Conservation (phyloP, 2,888 invertebrate genomes). For the Polyommatus icarus region DNA sequence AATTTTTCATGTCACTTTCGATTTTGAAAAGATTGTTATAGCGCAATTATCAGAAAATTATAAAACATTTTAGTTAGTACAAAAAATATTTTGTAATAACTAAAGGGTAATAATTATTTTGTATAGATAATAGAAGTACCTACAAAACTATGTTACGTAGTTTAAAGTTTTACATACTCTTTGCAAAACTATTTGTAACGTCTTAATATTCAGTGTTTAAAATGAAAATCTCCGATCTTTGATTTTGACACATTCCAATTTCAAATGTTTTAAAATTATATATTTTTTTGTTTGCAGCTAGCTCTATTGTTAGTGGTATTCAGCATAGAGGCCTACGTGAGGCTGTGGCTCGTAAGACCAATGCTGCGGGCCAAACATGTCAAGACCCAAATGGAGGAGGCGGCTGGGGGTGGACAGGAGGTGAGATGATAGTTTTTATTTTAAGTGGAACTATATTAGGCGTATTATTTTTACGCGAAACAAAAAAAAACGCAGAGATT, state of each 20-base stretch:
- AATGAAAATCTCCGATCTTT: background rate
- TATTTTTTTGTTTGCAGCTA: conserved; percentile 77
- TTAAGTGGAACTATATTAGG: too few relatives aligned
- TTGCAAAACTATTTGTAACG: background rate
- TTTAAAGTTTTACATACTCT: background rate
- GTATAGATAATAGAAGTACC: too few relatives aligned
- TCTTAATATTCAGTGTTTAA: background rate
- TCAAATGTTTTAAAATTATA: conserved; percentile 17
- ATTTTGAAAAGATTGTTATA: too few relatives aligned
- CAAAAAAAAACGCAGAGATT: too few relatives aligned
- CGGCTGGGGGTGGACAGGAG: conserved; percentile 89
- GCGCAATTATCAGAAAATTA: too few relatives aligned
- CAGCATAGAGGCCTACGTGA: conserved; percentile 86
- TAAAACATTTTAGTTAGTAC: too few relatives aligned
- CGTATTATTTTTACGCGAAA: too few relatives aligned
- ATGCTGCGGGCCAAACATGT: conserved; percentile 86
- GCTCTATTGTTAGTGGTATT: conserved; percentile 83
- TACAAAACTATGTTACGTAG: background rate
- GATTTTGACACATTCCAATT: background rate
- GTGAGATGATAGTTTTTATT: conserved; percentile 49
- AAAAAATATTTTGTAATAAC: too few relatives aligned
- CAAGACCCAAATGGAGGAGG: conserved; percentile 87
- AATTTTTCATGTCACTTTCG: too few relatives aligned
- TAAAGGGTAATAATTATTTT: too few relatives aligned
- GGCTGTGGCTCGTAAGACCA: conserved; percentile 88